Percentiles rank a stretch among this genome's conserved stretches.
Conservation (phyloP, 2,797 vertebrate species). For the Perodicticus potto region DNA sequence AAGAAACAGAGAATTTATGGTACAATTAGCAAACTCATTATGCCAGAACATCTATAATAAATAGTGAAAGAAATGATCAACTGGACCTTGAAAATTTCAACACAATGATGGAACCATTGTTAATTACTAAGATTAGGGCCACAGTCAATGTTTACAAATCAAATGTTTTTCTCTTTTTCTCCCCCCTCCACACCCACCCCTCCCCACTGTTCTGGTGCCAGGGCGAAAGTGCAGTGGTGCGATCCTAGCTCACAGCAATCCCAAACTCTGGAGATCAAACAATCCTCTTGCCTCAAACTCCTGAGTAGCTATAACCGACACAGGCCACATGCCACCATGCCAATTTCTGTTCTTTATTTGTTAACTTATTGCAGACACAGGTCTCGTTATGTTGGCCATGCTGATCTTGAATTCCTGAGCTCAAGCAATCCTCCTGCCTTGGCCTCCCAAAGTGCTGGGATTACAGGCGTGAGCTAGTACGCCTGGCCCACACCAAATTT, state of each 20-base stretch:
- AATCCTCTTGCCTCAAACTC: not conserved
- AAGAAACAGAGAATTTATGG: not conserved
- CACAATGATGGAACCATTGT: not conserved
- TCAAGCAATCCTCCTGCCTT: not conserved
- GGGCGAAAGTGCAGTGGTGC: not conserved
- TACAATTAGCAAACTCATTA: not conserved
- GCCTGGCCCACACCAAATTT: not conserved
- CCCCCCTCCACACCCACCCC: too few relatives aligned
- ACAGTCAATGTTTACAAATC: not conserved
- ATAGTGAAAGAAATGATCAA: not conserved
- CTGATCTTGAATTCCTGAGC: not conserved
- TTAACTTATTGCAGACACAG: not conserved
- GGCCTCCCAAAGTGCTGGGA: not conserved
- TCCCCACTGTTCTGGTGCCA: not conserved
- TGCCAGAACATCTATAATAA: not conserved
- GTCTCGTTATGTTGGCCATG: not conserved
- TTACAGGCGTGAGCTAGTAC: not conserved
- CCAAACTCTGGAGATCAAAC: not conserved
- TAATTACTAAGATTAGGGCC: not conserved
- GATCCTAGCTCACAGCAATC: not conserved
- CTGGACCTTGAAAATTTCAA: not conserved
- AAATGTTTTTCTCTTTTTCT: not conserved
- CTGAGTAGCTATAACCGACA: not conserved
- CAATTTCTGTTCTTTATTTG: too few relatives aligned
- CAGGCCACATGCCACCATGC: not conserved